phyloP scores from a whole-genome alignment of 2,113 vertebrate species.

The Nesospiza acunhae region DNA sequence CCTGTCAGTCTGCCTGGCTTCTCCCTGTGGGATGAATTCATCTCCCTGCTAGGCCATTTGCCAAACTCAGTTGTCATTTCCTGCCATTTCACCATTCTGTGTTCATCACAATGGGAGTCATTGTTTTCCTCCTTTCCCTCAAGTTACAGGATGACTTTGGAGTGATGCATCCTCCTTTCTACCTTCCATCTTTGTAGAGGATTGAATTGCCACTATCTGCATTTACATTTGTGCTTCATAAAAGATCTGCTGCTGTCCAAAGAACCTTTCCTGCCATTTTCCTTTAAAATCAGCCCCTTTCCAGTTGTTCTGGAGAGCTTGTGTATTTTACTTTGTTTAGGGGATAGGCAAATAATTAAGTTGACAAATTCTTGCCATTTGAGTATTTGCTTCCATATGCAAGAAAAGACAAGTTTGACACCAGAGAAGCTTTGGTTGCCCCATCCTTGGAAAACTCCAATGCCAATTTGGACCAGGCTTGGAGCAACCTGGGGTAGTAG shows the following conservation, averaged over 20 bases:
- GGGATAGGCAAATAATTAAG: not conserved
- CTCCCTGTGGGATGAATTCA: not conserved
- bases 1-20: not conserved
- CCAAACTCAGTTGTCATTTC: not conserved
- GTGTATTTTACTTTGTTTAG: not conserved
- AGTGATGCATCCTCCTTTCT: not conserved
- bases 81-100: not conserved
- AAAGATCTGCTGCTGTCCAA: not conserved
- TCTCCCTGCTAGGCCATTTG: not conserved
- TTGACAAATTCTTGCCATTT: not conserved
- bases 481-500: not conserved
- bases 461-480: not conserved
- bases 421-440: not conserved
- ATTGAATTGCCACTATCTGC: not conserved
- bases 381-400: not conserved
- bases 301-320: not conserved
- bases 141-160: not conserved
- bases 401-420: not conserved
- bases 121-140: not conserved
- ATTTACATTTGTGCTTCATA: not conserved
- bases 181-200: not conserved
- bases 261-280: not conserved
- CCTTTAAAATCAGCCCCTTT: not conserved
- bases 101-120: not conserved
- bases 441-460: not conserved